phyloP scores from a whole-genome alignment of 2,888 invertebrate genomes.

The Heliothis peltigera region DNA sequence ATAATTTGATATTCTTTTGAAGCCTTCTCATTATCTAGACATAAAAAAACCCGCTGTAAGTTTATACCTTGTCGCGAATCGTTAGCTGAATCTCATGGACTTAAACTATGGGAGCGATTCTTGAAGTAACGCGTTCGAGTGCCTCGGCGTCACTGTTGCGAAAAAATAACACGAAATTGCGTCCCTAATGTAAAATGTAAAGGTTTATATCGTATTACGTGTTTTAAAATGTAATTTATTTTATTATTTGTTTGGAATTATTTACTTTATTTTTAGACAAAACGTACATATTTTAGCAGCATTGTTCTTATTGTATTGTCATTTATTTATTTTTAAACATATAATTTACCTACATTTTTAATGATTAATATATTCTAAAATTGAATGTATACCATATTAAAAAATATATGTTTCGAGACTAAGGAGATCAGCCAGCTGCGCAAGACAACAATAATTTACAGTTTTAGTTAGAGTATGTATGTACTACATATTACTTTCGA shows the following conservation, averaged over 20 bases:
- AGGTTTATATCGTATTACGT: constrained; percentile 63
- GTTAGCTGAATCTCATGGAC: constrained; percentile 71
- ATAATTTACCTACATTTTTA: too few species aligned
- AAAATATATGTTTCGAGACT: too few species aligned
- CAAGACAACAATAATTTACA: too few species aligned
- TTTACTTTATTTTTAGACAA: neutral
- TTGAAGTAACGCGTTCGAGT: constrained; percentile 70
- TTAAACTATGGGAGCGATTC: constrained; percentile 74
- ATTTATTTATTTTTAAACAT: too few species aligned
- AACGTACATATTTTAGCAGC: too few species aligned
- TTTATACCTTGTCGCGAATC: constrained; percentile 51
- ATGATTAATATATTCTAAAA: too few species aligned
- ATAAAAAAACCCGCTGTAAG: neutral
- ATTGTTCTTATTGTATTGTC: too few species aligned
- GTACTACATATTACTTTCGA: too few species aligned
- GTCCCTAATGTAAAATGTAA: constrained; percentile 51
- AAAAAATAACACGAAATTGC: constrained; percentile 72
- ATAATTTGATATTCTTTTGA: too few species aligned
- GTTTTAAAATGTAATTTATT: constrained; percentile 48
- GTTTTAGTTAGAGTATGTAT: too few species aligned
- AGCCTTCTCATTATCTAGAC: neutral
- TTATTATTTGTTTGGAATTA: constrained; percentile 21
- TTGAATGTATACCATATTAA: too few species aligned
- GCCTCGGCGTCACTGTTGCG: constrained; percentile 60
- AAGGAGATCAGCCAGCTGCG: too few species aligned